Evolutionary conservation across 2,113 vertebrate species (phyloP), one percentile per base, ranked within the genome.

Genomic region (Camelus bactrianus): DNA sequence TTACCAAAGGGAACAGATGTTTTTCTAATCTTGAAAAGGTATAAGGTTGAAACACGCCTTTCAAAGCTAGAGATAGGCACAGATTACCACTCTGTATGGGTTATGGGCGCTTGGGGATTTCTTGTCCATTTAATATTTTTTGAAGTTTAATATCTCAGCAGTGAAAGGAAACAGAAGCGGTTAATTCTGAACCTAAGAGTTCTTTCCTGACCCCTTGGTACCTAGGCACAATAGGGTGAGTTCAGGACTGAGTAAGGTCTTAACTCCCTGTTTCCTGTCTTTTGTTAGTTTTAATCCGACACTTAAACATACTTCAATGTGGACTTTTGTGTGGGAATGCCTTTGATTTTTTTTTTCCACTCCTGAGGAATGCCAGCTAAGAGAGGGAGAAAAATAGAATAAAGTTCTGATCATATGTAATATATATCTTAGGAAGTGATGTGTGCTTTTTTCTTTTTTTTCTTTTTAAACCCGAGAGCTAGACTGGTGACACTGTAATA

Each of bases 131-230:
- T 94, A 97, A 95, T 79, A 79, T 87, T 48, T 24, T 56, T 8
- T 92, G 92, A 98, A 93, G 94, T 89, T 97, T 98, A 96, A 87
- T 98, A 97, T 86, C n/a, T 15, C 76, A 97, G 70, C 67, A 83
- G 69, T 96, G 89, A 95, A 98, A 97, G 96, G 95, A 97, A 98
- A 98, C 93, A 96, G 90, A 96, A 97, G n/a, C 14, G 60, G 76
- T 30, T 32, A 1, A n/a, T 84, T 98, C 88, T 93, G 97, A 98
- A 96, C 35, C 80, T n/a, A 20, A 85, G 60, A 8, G 22, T 96
- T 95, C 65, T 95, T 77, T 88, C 56, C 46, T 94, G 93, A 98
- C 93, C 79, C 72, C 94, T 96, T 98, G 96, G 89, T 97, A 96
- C 91, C 0, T 1, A 95, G 79, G 87, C 97, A 97, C 97, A 97